Evolutionary conservation across 2,888 invertebrate species (phyloP), one percentile per base, ranked within the genome.

Genomic region (Drosophila anomalipes): DNA sequence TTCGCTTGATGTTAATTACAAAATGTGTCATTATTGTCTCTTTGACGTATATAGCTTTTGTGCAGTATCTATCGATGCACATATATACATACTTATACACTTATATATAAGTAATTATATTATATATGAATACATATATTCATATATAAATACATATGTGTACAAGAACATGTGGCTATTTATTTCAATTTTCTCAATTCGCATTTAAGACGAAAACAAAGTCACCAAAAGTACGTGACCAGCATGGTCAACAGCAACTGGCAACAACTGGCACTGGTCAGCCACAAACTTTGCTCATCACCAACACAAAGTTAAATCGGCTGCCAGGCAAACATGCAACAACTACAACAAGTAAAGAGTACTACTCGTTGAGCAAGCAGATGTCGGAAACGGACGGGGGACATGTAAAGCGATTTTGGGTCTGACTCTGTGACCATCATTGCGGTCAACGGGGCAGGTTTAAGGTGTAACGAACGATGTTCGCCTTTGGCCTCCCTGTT

Each of bases 111-210:
- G 2, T 7, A 32, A 2, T 2, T 32, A 32, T 32, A 28, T 33
- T 49, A 61, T 16, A 19, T 39, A 22, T 2, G 28, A 39, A 35
- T 22, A 37, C 35, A 44, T 51, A 14, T 26, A 22, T 28, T 6
- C 9, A 47, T 62, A 39, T 58, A 54, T 33, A 6, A 41, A 35
- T 37, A 16, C 6, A 49, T 44, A 35, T 32, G 22, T 6, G 73
- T 59, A 41, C 30, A 59, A 65, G 62, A 81, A 65, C 78, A 77
- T 79, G 78, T 62, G 81, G 78, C 78, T 81, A 77, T 81, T 79
- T 79, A 81, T 89, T 83, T 90, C 88, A 87, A 89, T 90, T 90
- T 86, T 87, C 90, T 84, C 87, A 86, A 84, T 90, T 90, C 86
- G 79, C 75, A 84, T 89, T 89, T 89, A 89, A 89, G 86, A 87